Percentiles rank a stretch among this genome's conserved stretches.
These are phyloP conservation scores for Kuschelorhynchus macadamiae DNA, from an alignment of 2,888 invertebrate species.

Conservation along the genomic window DNA sequence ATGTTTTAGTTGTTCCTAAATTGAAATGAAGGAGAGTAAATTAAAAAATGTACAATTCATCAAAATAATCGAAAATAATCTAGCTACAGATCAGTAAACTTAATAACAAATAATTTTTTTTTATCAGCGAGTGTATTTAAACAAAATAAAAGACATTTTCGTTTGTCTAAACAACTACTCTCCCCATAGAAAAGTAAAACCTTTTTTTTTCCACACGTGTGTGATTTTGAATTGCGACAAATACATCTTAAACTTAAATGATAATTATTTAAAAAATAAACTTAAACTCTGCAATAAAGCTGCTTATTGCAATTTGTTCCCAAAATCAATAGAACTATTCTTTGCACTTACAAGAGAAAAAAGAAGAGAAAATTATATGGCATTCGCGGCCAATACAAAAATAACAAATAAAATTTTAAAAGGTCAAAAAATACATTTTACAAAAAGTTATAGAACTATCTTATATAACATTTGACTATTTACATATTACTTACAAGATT, in stretches of 20 bases:
- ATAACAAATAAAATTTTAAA: slow-evolving; percentile 65
- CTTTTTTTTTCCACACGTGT: too few relatives aligned
- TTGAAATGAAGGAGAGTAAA: too few relatives aligned
- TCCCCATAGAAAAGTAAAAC: too few relatives aligned
- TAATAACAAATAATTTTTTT: too few relatives aligned
- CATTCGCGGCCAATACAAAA: slow-evolving; percentile 53
- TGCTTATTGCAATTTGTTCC: slow-evolving; percentile 47
- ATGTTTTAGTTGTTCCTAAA: too few relatives aligned
- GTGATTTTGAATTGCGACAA: background rate
- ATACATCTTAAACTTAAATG: slow-evolving; percentile 3
- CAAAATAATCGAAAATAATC: too few relatives aligned
- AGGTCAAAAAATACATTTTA: slow-evolving; percentile 64
- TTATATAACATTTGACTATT: slow-evolving; percentile 60
- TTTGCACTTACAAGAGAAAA: slow-evolving; percentile 12
- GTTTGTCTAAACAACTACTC: too few relatives aligned
- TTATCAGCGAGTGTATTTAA: too few relatives aligned
- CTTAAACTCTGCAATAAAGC: slow-evolving; percentile 31
- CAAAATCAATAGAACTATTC: slow-evolving; percentile 25
- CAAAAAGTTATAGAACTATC: slow-evolving; percentile 52
- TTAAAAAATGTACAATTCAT: too few relatives aligned
- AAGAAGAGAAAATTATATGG: slow-evolving; percentile 21
- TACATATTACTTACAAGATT: slow-evolving; percentile 59
- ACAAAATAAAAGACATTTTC: too few relatives aligned
- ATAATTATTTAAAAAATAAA: slow-evolving; percentile 11
- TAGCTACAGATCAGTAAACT: too few relatives aligned